phyloP scores from a whole-genome alignment of 2,888 invertebrate species.

The Dendrolimus houi region DNA sequence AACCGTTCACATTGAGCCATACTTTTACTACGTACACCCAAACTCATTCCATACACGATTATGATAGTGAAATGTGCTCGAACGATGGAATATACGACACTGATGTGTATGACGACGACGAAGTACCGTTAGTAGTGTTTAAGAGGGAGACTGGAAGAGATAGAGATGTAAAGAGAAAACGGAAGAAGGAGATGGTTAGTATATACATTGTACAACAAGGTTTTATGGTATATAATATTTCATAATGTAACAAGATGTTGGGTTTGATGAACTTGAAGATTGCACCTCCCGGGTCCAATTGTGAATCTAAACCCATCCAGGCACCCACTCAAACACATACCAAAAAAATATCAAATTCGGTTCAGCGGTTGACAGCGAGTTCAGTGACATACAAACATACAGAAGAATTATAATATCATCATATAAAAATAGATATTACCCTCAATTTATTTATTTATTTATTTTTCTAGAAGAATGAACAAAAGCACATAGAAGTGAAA shows the following conservation, averaged over 20 bases:
- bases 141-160: constrained; percentile 11
- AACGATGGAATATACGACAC: constrained; percentile 6
- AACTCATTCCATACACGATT: neutral
- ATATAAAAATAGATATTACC: no score
- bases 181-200: constrained; percentile 12
- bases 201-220: constrained; percentile 3
- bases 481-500: constrained; percentile 6
- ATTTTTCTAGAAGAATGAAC: constrained; percentile 1
- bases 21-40: constrained; percentile 9
- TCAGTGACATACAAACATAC: no score
- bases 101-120: constrained; percentile 20
- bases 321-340: no score
- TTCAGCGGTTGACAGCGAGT: no score
- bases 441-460: no score
- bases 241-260: no score
- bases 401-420: no score
- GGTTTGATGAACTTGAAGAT: no score
- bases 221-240: no score
- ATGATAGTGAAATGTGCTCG: neutral
- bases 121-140: constrained; percentile 26
- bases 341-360: no score
- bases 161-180: constrained; percentile 5
- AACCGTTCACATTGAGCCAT: neutral
- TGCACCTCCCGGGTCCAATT: no score
- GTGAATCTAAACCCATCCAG: no score